phyloP scores from a whole-genome alignment of 2,797 vertebrate species.

The Xenopus petersii region DNA sequence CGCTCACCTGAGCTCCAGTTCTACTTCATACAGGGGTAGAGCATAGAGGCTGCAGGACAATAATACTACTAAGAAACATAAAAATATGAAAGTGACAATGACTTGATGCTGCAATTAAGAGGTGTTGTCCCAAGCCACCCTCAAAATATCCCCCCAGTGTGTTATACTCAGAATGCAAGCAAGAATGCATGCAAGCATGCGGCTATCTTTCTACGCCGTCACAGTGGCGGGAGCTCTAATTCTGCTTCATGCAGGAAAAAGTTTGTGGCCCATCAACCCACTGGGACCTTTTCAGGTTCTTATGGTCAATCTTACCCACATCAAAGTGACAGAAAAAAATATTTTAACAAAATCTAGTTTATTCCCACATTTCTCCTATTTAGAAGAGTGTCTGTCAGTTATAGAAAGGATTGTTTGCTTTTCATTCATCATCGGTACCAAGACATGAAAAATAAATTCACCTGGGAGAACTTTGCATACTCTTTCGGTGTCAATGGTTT shows the following conservation, averaged over 20 bases:
- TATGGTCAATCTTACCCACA: too few species aligned
- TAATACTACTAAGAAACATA: constrained; percentile 66
- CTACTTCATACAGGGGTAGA: constrained; percentile 75
- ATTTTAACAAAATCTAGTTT: not conserved
- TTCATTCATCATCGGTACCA: constrained; percentile 7
- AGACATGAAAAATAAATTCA: constrained; percentile 4
- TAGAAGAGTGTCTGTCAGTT: constrained; percentile 12
- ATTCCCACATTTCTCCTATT: constrained; percentile 7
- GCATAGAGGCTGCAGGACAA: constrained; percentile 53
- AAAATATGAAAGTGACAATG: constrained; percentile 50
- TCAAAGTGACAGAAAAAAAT: not conserved
- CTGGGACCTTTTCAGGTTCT: not conserved
- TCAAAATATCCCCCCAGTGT: constrained; percentile 24
- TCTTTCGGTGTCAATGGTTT: constrained; percentile 18
- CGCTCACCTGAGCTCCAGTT: constrained; percentile 81
- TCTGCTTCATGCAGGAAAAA: constrained; percentile 36
- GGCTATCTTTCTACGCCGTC: constrained; percentile 55
- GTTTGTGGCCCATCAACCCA: not conserved
- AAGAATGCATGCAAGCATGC: constrained; percentile 42
- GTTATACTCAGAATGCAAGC: constrained; percentile 54
- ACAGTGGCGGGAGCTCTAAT: constrained; percentile 52
- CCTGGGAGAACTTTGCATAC: constrained; percentile 28
- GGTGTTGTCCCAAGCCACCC: constrained; percentile 36
- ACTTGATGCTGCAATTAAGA: constrained; percentile 62
- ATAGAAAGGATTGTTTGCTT: constrained; percentile 7